Evolutionary conservation across 2,888 invertebrate genomes (phyloP), one percentile per base, ranked within the genome.

Genomic region (Mycogona germanica): DNA sequence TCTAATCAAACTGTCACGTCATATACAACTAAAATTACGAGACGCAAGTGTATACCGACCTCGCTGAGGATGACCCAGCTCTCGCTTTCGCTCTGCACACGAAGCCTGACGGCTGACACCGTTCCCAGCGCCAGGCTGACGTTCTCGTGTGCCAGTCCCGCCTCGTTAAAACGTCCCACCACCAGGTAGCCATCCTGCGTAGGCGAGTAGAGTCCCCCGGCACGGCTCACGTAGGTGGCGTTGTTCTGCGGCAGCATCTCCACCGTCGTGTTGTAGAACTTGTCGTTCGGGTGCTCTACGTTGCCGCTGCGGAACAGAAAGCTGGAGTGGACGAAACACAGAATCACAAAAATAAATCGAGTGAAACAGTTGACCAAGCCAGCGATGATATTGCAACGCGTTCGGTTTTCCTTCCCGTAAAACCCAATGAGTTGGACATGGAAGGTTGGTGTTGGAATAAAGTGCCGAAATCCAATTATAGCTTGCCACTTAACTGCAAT

Each of bases 11-110:
- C n/a, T n/a, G n/a, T n/a, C n/a, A n/a, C n/a, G n/a, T n/a, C n/a
- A n/a, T n/a, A n/a, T n/a, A n/a, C n/a, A n/a, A n/a, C n/a, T 51
- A 28, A 7, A n/a, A n/a, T n/a, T n/a, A n/a, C n/a, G n/a, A n/a
- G n/a, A n/a, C n/a, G n/a, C n/a, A n/a, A n/a, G n/a, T n/a, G n/a
- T n/a, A n/a, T 58, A 63, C 74, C 76, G 69, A 89, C 88, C 78
- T 95, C 93, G 66, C 88, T 92, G 42, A 95, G 74, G 61, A 93
- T 82, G 6, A 84, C 87, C 93, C 92, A 93, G 68, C 84, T 85
- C 60, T 81, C 81, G 68, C 86, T 87, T 64, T 85, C 81, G 57
- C 78, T 78, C 61, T 82, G 82, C 19, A 91, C 82, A 57, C 78
- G 79, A n/a, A 95, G 73, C 46, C 91, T 77, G 59, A 93, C 70